phyloP scores from a whole-genome alignment of 2,113 vertebrate genomes.

The Syngnathus typhle region DNA sequence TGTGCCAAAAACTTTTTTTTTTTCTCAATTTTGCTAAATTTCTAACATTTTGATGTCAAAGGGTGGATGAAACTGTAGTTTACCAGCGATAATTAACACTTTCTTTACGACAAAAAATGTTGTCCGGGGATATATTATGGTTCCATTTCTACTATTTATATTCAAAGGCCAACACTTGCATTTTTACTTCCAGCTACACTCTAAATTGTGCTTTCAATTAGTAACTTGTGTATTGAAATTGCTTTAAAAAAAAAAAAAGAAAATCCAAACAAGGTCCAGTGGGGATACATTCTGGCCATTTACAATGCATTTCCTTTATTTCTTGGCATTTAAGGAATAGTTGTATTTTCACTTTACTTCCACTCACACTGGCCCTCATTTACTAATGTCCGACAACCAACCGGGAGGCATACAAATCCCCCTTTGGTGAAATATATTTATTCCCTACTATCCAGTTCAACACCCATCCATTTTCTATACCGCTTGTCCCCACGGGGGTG shows the following conservation, averaged over 20 bases:
- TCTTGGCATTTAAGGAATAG: neutral
- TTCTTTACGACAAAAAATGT: neutral
- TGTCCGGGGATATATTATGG: neutral
- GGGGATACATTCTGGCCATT: neutral
- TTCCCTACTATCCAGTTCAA: too few species aligned
- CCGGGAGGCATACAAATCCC: too few species aligned
- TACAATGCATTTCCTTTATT: neutral
- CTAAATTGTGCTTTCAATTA: neutral
- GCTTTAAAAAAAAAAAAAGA: neutral
- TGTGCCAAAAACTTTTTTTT: neutral
- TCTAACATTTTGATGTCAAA: neutral
- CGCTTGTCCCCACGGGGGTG: too few species aligned
- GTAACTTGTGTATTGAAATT: neutral
- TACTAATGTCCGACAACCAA: too few species aligned
- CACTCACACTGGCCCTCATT: neutral
- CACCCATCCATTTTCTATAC: too few species aligned
- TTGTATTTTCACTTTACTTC: neutral
- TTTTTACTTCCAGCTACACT: neutral
- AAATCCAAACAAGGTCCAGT: neutral
- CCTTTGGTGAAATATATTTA: too few species aligned
- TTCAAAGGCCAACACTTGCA: neutral
- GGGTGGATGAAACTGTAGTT: neutral
- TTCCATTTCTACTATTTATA: neutral
- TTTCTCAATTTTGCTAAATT: neutral
- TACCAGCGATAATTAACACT: neutral